These are phyloP conservation scores for Aspiorhynchus laticeps DNA, from an alignment of 2,113 vertebrate genomes.

Conservation along the genomic window DNA sequence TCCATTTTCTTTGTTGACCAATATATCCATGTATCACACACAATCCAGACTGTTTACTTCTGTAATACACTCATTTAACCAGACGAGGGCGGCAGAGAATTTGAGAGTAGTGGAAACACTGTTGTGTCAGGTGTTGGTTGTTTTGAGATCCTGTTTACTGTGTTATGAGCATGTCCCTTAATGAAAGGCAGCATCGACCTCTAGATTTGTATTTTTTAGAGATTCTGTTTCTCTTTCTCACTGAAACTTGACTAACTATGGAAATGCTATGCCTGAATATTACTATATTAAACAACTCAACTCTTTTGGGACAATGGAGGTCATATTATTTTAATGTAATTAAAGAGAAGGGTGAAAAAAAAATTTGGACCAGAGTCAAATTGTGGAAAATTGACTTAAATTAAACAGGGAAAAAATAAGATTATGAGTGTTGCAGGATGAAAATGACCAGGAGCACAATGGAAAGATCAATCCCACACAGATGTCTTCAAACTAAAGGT, in stretches of 20 bases:
- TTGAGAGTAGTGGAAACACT: not conserved
- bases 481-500: not conserved
- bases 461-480: not conserved
- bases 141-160: not conserved
- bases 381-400: not conserved
- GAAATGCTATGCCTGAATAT: not conserved
- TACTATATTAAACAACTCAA: not conserved
- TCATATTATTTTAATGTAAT: too few species aligned
- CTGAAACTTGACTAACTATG: not conserved
- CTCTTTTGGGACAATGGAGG: not conserved
- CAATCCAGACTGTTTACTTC: not conserved
- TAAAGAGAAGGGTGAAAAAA: too few species aligned
- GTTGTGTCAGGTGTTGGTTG: not conserved
- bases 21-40: not conserved
- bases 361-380: not conserved
- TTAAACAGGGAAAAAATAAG: not conserved
- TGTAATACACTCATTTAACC: constrained; percentile 18
- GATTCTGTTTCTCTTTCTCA: not conserved
- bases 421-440: not conserved
- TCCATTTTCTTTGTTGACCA: not conserved
- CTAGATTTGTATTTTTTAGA: not conserved
- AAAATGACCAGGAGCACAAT: not conserved
- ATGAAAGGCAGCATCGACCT: not conserved
- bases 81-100: constrained; percentile 12
- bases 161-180: not conserved